Evolutionary conservation across 92 coral and sea anemone species (phyloP).

Genomic region (Diadumene lineata): DNA sequence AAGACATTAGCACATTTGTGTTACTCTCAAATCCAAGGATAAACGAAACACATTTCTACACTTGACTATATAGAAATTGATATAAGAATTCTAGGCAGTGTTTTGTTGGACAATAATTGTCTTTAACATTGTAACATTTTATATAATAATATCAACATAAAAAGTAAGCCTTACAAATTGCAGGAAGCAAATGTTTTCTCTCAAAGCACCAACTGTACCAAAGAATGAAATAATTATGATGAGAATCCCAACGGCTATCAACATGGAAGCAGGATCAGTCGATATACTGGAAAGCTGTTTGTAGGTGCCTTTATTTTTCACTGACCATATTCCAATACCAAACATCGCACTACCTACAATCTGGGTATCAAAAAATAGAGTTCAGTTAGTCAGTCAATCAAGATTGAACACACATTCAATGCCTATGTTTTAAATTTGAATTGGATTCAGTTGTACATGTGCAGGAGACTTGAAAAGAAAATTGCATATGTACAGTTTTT

Average conservation of each 20-base stretch:
- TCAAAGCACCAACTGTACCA: constrained; percentile 98
- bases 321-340: constrained; percentile 92
- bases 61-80: too few species aligned
- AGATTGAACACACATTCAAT: not conserved
- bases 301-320: constrained; percentile 85
- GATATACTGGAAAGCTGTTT: constrained; percentile 78
- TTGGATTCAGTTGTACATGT: too few species aligned
- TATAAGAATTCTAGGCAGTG: too few species aligned
- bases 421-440: not conserved
- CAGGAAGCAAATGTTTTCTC: constrained; percentile 84
- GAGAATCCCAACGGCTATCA: constrained; percentile 86
- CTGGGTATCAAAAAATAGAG: constrained; percentile 25
- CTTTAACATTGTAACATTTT: too few species aligned
- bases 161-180: constrained; percentile 66
- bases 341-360: constrained; percentile 92
- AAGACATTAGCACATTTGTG: too few species aligned
- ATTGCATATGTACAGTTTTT: too few species aligned
- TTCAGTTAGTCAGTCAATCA: not conserved
- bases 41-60: too few species aligned
- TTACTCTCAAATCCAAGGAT: too few species aligned
- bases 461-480: too few species aligned
- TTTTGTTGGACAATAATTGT: too few species aligned
- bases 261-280: constrained; percentile 94
- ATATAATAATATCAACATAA: not conserved
- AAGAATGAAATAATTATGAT: constrained; percentile 93